phyloP scores from a whole-genome alignment of 2,113 vertebrate genomes.

The Probosciger aterrimus region DNA sequence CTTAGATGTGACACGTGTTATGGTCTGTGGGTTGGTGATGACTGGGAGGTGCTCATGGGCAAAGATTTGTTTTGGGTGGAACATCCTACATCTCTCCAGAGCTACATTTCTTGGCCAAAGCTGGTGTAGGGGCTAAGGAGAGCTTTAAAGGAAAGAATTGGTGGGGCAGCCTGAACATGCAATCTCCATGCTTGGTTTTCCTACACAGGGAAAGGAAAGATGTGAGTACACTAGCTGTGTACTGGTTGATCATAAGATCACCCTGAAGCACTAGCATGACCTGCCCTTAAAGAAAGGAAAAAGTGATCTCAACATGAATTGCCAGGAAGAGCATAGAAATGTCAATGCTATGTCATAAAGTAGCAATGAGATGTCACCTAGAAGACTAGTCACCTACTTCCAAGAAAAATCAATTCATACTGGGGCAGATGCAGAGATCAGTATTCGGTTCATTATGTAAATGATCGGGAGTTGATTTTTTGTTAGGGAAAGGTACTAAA shows the following conservation, averaged over 20 bases:
- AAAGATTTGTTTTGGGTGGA: neutral
- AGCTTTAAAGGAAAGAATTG: neutral
- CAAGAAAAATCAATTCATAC: neutral
- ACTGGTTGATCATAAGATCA: neutral
- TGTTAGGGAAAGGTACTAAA: neutral
- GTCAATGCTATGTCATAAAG: neutral
- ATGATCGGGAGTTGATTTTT: neutral
- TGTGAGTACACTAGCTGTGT: neutral
- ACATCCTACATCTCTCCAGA: neutral
- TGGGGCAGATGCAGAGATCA: neutral
- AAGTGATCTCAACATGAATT: neutral
- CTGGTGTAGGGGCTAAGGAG: neutral
- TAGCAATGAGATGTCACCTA: neutral
- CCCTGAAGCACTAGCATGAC: neutral
- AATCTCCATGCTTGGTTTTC: neutral
- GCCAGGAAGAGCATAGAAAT: neutral
- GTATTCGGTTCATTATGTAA: neutral
- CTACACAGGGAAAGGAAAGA: neutral
- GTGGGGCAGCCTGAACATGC: neutral
- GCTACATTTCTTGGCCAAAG: neutral
- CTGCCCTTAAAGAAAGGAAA: neutral
- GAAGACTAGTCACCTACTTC: neutral
- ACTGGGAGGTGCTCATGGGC: neutral
- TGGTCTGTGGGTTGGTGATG: neutral
- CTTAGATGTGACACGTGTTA: rapidly evolving